Evolutionary conservation across 2,888 invertebrate genomes (phyloP).

Genomic region (Eurytoma californica): DNA sequence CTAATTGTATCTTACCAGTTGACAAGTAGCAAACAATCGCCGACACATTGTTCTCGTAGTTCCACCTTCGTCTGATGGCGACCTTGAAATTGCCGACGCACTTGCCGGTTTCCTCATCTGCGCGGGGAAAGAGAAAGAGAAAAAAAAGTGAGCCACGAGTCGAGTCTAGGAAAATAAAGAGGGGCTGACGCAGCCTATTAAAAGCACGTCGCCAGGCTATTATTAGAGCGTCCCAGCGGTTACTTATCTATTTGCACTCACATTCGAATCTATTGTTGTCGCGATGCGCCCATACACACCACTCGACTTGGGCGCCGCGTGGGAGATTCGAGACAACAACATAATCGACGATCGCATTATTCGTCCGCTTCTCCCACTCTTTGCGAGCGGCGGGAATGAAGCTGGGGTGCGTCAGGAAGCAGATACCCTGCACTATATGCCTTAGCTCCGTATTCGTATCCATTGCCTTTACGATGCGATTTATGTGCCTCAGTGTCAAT

Average conservation of each 20-base stretch:
- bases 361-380: constrained; percentile 88
- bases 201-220: not conserved
- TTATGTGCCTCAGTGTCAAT: constrained; percentile 88
- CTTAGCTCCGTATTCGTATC: constrained; percentile 86
- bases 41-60: constrained; percentile 91
- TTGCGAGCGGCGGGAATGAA: constrained; percentile 85
- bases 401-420: constrained; percentile 87
- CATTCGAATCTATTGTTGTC: constrained; percentile 92
- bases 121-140: constrained; percentile 60
- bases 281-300: constrained; percentile 94
- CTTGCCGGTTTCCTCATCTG: constrained; percentile 94
- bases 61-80: constrained; percentile 90
- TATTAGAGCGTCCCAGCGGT: not conserved
- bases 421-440: constrained; percentile 90
- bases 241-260: constrained; percentile 74
- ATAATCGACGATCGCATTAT: constrained; percentile 91
- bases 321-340: constrained; percentile 90
- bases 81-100: constrained; percentile 89
- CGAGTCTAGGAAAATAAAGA: constrained; percentile 28
- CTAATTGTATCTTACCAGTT: constrained; percentile 77
- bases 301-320: constrained; percentile 88
- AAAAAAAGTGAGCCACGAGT: constrained; percentile 9
- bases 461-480: constrained; percentile 88
- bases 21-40: constrained; percentile 90
- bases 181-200: constrained; percentile 12